Evolutionary conservation across 2,888 invertebrate genomes (phyloP).

Genomic region (Micoletzkya japonica): DNA sequence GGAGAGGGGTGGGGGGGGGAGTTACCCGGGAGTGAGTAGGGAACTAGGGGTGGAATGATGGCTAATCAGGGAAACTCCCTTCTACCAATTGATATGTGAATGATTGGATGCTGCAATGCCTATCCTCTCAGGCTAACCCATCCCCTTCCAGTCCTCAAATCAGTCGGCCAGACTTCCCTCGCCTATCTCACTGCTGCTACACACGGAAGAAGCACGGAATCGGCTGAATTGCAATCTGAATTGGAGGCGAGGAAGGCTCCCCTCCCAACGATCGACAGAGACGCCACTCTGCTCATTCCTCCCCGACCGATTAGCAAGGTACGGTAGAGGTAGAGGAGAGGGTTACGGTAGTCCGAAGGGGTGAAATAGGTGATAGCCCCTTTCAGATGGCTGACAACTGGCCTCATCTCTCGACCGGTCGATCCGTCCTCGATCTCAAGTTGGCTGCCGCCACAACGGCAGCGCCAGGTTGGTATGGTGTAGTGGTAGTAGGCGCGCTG

Average conservation of each 20-base stretch:
- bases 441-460: constrained; percentile 42
- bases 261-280: constrained; percentile 76
- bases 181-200: constrained; percentile 93
- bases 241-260: constrained; percentile 51
- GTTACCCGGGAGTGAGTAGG: background rate
- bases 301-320: constrained; percentile 79
- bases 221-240: constrained; percentile 71
- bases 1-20: background rate
- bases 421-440: constrained; percentile 57
- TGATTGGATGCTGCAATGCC: too few species aligned
- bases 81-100: background rate
- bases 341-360: background rate
- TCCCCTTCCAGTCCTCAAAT: constrained; percentile 72
- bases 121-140: too few species aligned
- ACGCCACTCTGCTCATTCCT: constrained; percentile 79
- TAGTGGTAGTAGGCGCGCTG: background rate
- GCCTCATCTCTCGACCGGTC: constrained; percentile 90
- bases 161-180: constrained; percentile 68
- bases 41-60: background rate
- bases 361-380: background rate
- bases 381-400: constrained; percentile 88
- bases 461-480: constrained; percentile 66
- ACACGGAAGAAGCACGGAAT: constrained; percentile 82
- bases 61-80: background rate
- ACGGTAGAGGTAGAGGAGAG: background rate